phyloP scores from a whole-genome alignment of 2,113 vertebrate species.

The Narcine bancroftii region DNA sequence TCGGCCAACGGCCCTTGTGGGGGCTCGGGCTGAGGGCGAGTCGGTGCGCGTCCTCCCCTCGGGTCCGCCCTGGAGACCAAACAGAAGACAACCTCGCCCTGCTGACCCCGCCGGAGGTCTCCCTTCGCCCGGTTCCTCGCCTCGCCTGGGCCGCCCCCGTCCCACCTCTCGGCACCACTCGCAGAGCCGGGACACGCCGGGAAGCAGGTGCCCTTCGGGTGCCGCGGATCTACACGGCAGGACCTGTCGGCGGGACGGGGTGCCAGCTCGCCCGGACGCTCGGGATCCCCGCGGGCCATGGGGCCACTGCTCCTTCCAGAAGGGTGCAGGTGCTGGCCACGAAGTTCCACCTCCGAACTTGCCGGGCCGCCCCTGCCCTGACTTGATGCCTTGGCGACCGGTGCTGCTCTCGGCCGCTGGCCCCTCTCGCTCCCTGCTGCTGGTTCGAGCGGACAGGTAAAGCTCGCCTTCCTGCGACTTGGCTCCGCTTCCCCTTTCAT shows the following conservation, averaged over 20 bases:
- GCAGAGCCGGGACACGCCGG: neutral
- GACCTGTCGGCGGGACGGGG: neutral
- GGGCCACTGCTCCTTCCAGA: too few relatives aligned
- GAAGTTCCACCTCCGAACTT: neutral
- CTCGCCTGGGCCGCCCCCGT: too few relatives aligned
- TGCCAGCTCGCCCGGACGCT: neutral
- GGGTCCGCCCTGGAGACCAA: constrained; percentile 51
- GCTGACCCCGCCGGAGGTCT: neutral
- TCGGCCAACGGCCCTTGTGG: neutral
- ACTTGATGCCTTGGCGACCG: neutral
- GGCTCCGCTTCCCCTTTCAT: constrained; percentile 42
- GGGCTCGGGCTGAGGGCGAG: too few relatives aligned
- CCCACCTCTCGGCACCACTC: neutral
- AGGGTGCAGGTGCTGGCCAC: neutral
- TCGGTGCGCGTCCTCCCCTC: neutral
- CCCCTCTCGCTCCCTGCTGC: neutral
- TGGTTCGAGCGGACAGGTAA: neutral
- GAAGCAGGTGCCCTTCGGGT: neutral
- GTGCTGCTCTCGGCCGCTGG: neutral
- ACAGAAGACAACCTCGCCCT: constrained; percentile 54
- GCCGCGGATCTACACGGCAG: neutral
- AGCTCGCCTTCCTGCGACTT: neutral
- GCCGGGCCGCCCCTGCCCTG: neutral
- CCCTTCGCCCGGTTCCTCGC: neutral
- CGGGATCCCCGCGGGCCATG: neutral